phyloP scores from a whole-genome alignment of 2,797 vertebrate species.

The Pterois miles region DNA sequence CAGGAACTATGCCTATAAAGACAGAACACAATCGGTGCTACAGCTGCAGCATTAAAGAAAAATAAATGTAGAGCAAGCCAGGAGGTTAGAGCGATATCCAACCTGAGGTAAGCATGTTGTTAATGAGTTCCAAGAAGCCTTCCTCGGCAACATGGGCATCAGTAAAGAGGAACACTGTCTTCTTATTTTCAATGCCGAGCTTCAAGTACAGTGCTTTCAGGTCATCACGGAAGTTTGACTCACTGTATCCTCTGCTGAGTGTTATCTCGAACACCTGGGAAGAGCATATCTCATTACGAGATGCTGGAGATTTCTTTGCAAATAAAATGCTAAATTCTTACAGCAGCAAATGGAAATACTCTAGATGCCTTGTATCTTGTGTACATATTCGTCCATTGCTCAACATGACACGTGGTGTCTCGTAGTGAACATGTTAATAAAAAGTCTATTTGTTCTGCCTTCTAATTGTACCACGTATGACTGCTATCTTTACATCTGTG shows the following conservation, averaged over 20 bases:
- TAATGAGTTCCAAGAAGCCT: slow-evolving; percentile 96
- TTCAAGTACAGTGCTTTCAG: slow-evolving; percentile 91
- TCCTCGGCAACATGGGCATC: slow-evolving; percentile 94
- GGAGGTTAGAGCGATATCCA: not conserved
- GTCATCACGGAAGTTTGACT: slow-evolving; percentile 91
- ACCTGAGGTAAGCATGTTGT: slow-evolving; percentile 99
- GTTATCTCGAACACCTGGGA: slow-evolving; percentile 93
- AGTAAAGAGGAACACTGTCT: slow-evolving; percentile 92
- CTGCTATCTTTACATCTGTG: not conserved
- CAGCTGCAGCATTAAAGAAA: not conserved
- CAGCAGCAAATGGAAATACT: not conserved
- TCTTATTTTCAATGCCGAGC: slow-evolving; percentile 91
- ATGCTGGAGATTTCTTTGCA: not conserved
- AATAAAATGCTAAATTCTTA: not conserved
- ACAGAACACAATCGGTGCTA: not conserved
- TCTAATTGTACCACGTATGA: not conserved
- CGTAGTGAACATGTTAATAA: not conserved
- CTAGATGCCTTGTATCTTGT: not conserved
- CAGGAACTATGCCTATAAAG: slow-evolving; percentile 92
- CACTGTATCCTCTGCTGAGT: slow-evolving; percentile 91
- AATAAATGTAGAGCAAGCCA: not conserved
- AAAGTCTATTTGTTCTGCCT: not conserved
- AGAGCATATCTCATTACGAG: slow-evolving; percentile 3
- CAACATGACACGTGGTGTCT: not conserved
- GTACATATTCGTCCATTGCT: not conserved